A percentile compares a stretch with the other conserved stretches of the same genome.
phyloP scores from a whole-genome alignment of 1,140 invertebrate species.

The Belonocnema kinseyi region DNA sequence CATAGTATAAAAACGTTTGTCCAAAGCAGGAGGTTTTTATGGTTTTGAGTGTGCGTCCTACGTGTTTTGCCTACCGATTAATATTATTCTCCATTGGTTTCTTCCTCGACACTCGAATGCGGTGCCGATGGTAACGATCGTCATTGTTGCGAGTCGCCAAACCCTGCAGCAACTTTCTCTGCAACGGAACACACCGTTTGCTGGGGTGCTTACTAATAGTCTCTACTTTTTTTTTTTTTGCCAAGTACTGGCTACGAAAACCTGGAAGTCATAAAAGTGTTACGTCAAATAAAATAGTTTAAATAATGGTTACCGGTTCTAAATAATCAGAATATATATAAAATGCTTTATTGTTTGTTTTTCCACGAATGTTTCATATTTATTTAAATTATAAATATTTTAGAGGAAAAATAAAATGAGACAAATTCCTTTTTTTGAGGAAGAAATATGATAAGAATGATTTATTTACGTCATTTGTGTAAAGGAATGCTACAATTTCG shows the following conservation, averaged over 20 bases:
- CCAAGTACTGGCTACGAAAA: not conserved
- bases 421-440: slow-evolving; percentile 33
- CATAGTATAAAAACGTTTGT: not conserved
- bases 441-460: slow-evolving; percentile 6
- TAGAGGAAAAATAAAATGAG: not conserved
- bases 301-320: too few species aligned
- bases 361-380: too few species aligned
- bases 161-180: slow-evolving; percentile 47
- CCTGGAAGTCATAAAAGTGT: not conserved
- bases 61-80: slow-evolving; percentile 64
- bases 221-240: slow-evolving; percentile 11
- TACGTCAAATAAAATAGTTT: not conserved
- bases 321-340: too few species aligned
- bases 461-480: slow-evolving; percentile 22
- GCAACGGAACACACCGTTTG: slow-evolving; percentile 40
- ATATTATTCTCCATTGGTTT: slow-evolving; percentile 54
- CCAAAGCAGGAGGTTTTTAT: slow-evolving; percentile 43
- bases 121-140: slow-evolving; percentile 30
- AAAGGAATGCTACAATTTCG: not conserved
- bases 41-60: slow-evolving; percentile 55
- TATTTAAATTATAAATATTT: too few species aligned
- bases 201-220: slow-evolving; percentile 45
- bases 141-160: slow-evolving; percentile 39
- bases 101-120: slow-evolving; percentile 29
- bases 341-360: too few species aligned